These are phyloP conservation scores for Drosophila sordidapex DNA, from an alignment of 2,888 invertebrate species.

Conservation along the genomic window DNA sequence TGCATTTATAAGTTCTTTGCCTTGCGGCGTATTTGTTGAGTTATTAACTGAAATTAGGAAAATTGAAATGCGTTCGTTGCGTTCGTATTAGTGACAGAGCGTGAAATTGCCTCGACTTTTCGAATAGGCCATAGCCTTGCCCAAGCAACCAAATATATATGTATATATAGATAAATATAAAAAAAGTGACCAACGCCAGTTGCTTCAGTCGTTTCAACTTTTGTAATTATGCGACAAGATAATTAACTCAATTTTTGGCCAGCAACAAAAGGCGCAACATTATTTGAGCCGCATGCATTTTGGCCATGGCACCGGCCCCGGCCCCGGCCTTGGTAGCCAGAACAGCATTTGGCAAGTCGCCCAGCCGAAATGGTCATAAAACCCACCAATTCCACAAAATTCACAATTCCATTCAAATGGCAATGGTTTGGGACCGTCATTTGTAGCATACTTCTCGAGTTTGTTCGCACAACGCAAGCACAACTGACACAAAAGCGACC, in stretches of 20 bases:
- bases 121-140: background rate
- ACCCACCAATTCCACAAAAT: slow-evolving; percentile 37
- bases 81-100: slow-evolving; percentile 71
- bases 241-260: slow-evolving; percentile 70
- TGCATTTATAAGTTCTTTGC: slow-evolving; percentile 81
- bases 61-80: slow-evolving; percentile 78
- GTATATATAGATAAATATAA: background rate
- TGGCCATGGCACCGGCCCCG: slow-evolving; percentile 55
- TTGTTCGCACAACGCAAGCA: slow-evolving; percentile 10
- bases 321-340: slow-evolving; percentile 41
- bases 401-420: slow-evolving; percentile 23
- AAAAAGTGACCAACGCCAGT: slow-evolving; percentile 55
- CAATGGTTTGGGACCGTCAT: slow-evolving; percentile 9
- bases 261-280: slow-evolving; percentile 29
- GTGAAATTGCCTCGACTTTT: slow-evolving; percentile 66
- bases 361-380: slow-evolving; percentile 59
- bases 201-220: slow-evolving; percentile 63
- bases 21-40: slow-evolving; percentile 80
- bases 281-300: slow-evolving; percentile 41
- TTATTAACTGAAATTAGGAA: slow-evolving; percentile 83
- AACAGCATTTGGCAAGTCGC: slow-evolving; percentile 60
- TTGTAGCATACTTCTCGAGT: slow-evolving; percentile 35
- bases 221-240: slow-evolving; percentile 78
- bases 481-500: slow-evolving; percentile 19
- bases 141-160: background rate